phyloP scores from a whole-genome alignment of 2,888 invertebrate genomes.

The Apotomis capreana region DNA sequence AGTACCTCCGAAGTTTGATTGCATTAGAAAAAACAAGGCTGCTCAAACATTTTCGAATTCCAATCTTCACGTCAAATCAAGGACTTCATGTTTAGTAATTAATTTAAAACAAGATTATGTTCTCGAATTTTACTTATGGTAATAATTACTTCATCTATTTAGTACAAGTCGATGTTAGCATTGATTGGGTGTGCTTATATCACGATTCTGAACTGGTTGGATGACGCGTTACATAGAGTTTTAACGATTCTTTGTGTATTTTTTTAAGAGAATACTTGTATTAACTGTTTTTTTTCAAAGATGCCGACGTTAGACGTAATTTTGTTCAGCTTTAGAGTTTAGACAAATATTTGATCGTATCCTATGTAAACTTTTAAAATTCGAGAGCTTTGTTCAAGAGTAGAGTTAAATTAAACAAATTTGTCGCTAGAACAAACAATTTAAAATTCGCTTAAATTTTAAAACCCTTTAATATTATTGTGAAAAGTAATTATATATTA shows the following conservation, averaged over 20 bases:
- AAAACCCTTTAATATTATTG: too few species aligned
- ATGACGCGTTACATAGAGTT: slow-evolving; percentile 1
- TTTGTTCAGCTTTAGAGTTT: background rate
- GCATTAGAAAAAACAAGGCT: slow-evolving; percentile 22
- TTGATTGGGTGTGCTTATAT: too few species aligned
- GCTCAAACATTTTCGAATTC: slow-evolving; percentile 15
- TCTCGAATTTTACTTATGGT: background rate
- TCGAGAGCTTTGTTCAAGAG: slow-evolving; percentile 1
- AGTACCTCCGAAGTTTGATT: slow-evolving; percentile 1
- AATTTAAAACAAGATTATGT: background rate
- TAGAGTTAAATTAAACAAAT: slow-evolving; percentile 17
- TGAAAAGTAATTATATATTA: too few species aligned
- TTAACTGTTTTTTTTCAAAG: background rate
- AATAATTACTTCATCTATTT: too few species aligned
- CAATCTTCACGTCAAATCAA: background rate
- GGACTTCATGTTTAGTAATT: background rate
- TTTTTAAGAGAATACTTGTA: background rate
- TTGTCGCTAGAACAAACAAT: background rate
- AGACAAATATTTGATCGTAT: slow-evolving; percentile 20
- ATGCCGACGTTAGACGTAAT: background rate
- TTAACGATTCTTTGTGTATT: background rate
- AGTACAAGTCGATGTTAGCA: too few species aligned
- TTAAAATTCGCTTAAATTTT: background rate
- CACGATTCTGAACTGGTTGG: background rate
- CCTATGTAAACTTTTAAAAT: slow-evolving; percentile 19